These are phyloP conservation scores for Cotesia typhae DNA, from an alignment of 1,140 invertebrate genomes.

Conservation along the genomic window DNA sequence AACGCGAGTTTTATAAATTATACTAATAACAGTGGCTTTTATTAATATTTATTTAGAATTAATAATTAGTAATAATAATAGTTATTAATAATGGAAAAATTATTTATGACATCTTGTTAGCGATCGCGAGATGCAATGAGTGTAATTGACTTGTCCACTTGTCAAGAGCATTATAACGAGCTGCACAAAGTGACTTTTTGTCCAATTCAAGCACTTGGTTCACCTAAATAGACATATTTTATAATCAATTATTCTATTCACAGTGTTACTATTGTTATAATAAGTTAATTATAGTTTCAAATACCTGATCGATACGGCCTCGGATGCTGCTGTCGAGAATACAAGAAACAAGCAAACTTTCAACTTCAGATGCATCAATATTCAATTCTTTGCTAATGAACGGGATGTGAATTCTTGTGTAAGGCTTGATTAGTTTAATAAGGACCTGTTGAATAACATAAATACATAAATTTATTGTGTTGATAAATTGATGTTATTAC, in stretches of 20 bases:
- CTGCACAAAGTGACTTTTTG: slow-evolving; percentile 81
- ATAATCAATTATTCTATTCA: slow-evolving; percentile 27
- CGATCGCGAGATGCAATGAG: slow-evolving; percentile 87
- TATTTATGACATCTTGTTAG: slow-evolving; percentile 84
- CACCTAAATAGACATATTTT: slow-evolving; percentile 64
- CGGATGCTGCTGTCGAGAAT: slow-evolving; percentile 98
- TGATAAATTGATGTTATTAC: background rate
- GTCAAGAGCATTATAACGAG: slow-evolving; percentile 91
- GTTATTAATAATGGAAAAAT: slow-evolving; percentile 20
- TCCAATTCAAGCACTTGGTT: slow-evolving; percentile 94
- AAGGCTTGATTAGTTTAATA: slow-evolving; percentile 97
- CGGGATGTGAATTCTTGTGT: slow-evolving; percentile 97
- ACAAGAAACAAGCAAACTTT: slow-evolving; percentile 97
- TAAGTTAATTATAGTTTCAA: background rate
- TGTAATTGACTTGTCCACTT: slow-evolving; percentile 95
- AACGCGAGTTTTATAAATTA: slow-evolving; percentile 29
- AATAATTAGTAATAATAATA: slow-evolving; percentile 14
- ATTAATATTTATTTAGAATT: slow-evolving; percentile 32
- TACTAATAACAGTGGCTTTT: slow-evolving; percentile 40
- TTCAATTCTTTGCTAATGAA: slow-evolving; percentile 98
- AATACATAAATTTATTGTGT: slow-evolving; percentile 11
- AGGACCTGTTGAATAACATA: slow-evolving; percentile 73
- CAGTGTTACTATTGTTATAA: slow-evolving; percentile 9
- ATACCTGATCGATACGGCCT: slow-evolving; percentile 92
- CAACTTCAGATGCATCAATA: slow-evolving; percentile 95